Base-by-base conservation (phyloP, 2,113 vertebrate species). In the Tricholaema leucomelas region DNA sequence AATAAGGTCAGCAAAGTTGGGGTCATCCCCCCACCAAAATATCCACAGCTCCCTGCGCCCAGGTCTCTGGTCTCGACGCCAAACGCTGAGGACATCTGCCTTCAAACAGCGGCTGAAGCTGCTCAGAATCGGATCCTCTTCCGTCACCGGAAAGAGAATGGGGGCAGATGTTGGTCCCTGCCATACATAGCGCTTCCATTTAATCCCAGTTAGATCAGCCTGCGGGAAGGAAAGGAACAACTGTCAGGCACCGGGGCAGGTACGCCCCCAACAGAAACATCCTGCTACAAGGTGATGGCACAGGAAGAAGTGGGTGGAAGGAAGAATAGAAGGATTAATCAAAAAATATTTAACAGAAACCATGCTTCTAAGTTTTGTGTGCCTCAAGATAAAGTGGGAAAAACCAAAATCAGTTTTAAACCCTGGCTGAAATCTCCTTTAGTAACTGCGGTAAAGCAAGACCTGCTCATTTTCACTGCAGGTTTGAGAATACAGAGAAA, bases 21-120 rank as follows among this genome's bases (percentile, higher is more conserved):
- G 99, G 96, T 99, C 98, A 84, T 99, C 99, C 50, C 99, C 99
- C 99, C 99, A 99, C 99, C 99, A 99, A 97, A 99, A 99, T 91
- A 99, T 98, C 99, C 99, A 99, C 28, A 99, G 98, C 92, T 99
- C 99, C 96, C 99, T 97, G 95, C 98, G 98, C 61, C 99, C 99
- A 25, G 97, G 99, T 90, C 98, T 97, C 97, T 99, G 98, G 97
- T 99, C 98, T 90, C 99, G 97, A 79, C 99, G 97, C 99, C 99
- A 99, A 69, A 99, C 99, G 11, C 99, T 99, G 77, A 99, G 98
- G 73, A 99, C 98, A 69, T 99, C 99, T 15, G 99, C 98, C 97
- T 99, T 99, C 91, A 99, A 97, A 92, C 99, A 99, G 96, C 98
- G 98, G 94, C 99, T 99, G 98, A 99, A 99, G 96, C 99, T 99